phyloP scores from a whole-genome alignment of 2,113 vertebrate species.

The Notothenia rossii region DNA sequence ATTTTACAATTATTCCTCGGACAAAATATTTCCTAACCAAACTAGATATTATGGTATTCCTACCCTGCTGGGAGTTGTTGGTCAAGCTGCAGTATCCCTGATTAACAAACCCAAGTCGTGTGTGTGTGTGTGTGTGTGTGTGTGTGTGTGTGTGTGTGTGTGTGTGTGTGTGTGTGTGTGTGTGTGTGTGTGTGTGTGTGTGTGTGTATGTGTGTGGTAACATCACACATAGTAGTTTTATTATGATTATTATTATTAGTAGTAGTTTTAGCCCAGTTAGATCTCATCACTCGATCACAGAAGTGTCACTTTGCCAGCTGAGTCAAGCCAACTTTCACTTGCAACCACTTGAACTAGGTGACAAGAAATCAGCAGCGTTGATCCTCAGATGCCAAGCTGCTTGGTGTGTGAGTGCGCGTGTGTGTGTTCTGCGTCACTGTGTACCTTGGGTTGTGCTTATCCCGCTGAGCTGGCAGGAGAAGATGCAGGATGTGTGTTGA shows the following conservation, averaged over 20 bases:
- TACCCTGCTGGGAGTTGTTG: no score
- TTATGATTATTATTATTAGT: no score
- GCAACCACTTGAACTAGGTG: neutral
- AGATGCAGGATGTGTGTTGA: conserved; percentile 59
- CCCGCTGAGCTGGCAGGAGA: conserved; percentile 41
- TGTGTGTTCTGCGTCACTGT: conserved; percentile 16
- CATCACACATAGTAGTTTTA: neutral
- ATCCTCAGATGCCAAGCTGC: conserved; percentile 34
- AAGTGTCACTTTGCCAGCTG: conserved; percentile 32
- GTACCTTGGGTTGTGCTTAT: conserved; percentile 52
- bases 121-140: no score
- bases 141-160: no score
- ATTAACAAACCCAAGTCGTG: conserved; percentile 5
- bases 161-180: no score
- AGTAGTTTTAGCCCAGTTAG: neutral
- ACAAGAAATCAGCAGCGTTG: conserved; percentile 21
- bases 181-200: no score
- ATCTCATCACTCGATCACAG: conserved; percentile 17
- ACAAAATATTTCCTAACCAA: no score
- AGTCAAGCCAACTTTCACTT: conserved; percentile 42
- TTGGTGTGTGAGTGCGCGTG: conserved; percentile 3
- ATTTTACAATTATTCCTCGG: no score
- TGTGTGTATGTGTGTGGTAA: neutral
- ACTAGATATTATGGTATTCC: no score
- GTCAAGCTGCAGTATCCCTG: neutral